phyloP scores from a whole-genome alignment of 2,113 vertebrate genomes.

The Ageneiosus marmoratus region DNA sequence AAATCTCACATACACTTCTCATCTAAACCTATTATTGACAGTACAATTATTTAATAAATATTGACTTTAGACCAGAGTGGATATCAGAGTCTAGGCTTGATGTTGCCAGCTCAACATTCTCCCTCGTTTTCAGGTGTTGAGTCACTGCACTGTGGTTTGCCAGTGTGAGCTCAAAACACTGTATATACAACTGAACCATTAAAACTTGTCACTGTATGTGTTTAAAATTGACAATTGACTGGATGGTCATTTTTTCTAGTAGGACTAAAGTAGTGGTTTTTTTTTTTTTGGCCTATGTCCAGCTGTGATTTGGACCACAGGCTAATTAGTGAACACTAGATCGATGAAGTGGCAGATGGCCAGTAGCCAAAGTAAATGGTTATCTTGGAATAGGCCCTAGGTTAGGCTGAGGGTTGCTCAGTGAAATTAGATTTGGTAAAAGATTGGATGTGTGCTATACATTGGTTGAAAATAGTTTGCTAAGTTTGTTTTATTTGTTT shows the following conservation, averaged over 20 bases:
- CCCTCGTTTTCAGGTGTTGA: background rate
- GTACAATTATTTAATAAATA: conserved; percentile 7
- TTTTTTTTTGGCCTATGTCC: background rate
- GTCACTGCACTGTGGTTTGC: background rate
- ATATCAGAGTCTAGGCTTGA: background rate
- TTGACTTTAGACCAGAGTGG: background rate
- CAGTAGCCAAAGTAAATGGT: conserved; percentile 32
- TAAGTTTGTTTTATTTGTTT: background rate
- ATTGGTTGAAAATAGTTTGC: background rate
- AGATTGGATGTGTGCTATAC: background rate
- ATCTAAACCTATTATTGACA: conserved; percentile 5
- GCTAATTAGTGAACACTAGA: conserved; percentile 23
- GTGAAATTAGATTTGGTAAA: background rate
- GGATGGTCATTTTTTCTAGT: background rate
- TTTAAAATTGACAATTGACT: background rate
- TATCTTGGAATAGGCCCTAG: conserved; percentile 28
- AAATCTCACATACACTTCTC: background rate
- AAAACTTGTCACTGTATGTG: background rate
- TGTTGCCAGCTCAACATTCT: conserved; percentile 8
- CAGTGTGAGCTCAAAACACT: background rate
- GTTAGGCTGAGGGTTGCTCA: background rate
- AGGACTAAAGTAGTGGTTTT: background rate
- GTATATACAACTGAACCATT: background rate
- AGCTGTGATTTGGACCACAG: conserved; percentile 4
- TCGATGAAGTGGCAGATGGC: conserved; percentile 46